A percentile compares a stretch with the other conserved stretches of the same genome.
Conservation (phyloP, 2,888 invertebrate genomes). For the Drosophila robusta region DNA sequence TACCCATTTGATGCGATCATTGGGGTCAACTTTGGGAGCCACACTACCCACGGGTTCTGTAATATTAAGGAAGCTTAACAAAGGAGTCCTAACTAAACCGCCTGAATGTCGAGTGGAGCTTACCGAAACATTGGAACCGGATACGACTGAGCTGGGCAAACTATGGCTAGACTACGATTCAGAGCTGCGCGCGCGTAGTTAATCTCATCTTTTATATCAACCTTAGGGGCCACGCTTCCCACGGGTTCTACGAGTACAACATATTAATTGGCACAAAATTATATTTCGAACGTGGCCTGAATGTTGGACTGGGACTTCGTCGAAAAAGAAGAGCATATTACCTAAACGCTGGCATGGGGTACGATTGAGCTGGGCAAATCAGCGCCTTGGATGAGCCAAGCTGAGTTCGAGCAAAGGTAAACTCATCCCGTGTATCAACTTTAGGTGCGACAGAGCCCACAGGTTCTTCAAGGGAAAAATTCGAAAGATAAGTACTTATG, state of each 20-base stretch:
- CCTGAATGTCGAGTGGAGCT: conserved; percentile 54
- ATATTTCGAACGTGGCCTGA: conserved; percentile 16
- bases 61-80: conserved; percentile 10
- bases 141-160: conserved; percentile 88
- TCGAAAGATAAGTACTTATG: background rate
- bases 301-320: conserved; percentile 19
- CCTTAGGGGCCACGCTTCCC: conserved; percentile 87
- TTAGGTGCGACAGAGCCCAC: conserved; percentile 87
- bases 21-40: conserved; percentile 88
- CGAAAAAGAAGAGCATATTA: conserved; percentile 58
- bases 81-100: conserved; percentile 11
- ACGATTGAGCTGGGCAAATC: conserved; percentile 89
- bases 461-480: conserved; percentile 82
- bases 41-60: conserved; percentile 90
- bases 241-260: conserved; percentile 84
- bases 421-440: conserved; percentile 89
- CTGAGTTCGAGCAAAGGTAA: conserved; percentile 79
- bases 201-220: conserved; percentile 89
- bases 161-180: conserved; percentile 87
- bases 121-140: conserved; percentile 67
- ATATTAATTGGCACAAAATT: background rate
- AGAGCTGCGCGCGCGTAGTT: conserved; percentile 86
- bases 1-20: conserved; percentile 88
- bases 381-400: conserved; percentile 86
- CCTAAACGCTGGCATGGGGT: conserved; percentile 83